These are phyloP conservation scores for Thaumatotibia leucotreta DNA, from an alignment of 1,140 invertebrate species.

Conservation along the genomic window DNA sequence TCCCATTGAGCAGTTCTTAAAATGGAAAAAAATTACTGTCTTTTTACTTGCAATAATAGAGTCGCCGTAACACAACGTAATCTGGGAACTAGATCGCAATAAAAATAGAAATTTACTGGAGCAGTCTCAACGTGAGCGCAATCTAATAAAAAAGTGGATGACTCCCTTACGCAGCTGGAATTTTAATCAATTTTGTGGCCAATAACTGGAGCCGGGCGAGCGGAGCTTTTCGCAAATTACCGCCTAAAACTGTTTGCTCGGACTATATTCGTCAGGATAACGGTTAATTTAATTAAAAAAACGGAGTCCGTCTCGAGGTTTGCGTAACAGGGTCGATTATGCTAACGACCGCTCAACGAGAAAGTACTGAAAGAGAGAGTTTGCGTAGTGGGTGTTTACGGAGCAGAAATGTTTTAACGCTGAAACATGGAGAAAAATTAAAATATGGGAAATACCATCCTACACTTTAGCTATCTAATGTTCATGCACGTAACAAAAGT, in stretches of 20 bases:
- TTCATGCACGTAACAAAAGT: too few relatives aligned
- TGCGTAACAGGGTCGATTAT: constrained; percentile 36
- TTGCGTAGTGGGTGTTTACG: too few relatives aligned
- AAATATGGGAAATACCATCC: too few relatives aligned
- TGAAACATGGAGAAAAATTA: not conserved
- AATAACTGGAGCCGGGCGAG: constrained; percentile 42
- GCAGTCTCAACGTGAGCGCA: constrained; percentile 25
- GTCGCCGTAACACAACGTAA: not conserved
- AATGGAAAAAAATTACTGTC: not conserved
- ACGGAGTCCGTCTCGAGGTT: constrained; percentile 29
- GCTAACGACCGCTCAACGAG: not conserved
- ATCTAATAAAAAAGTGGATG: constrained; percentile 46
- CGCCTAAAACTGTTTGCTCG: constrained; percentile 41
- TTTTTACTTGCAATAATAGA: not conserved
- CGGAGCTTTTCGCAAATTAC: constrained; percentile 49
- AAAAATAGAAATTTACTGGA: constrained; percentile 25
- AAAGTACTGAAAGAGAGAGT: not conserved
- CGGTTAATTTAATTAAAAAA: constrained; percentile 43
- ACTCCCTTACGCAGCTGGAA: constrained; percentile 44
- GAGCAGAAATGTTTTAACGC: not conserved
- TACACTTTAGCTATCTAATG: too few relatives aligned
- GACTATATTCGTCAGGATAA: constrained; percentile 49
- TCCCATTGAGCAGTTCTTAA: not conserved
- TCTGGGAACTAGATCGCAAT: not conserved
- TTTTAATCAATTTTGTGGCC: constrained; percentile 64